Evolutionary conservation across 1,140 invertebrate genomes (phyloP).

Genomic region (Gerris buenoi): DNA sequence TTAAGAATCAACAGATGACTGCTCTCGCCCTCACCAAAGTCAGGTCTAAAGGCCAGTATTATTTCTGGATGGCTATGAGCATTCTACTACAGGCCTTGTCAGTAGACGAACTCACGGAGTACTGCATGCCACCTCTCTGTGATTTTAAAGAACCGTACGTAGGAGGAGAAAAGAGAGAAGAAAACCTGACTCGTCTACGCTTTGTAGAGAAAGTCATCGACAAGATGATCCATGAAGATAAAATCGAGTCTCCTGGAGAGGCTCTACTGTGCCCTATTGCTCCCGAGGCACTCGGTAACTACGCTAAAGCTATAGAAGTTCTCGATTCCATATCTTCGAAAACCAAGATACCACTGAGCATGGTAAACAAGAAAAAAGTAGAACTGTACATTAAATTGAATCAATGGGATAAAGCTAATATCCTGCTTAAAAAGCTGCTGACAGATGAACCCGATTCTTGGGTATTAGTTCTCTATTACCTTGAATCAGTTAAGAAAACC

Average conservation of each 20-base stretch:
- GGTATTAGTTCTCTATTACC: slow-evolving; percentile 24
- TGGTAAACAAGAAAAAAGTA: slow-evolving; percentile 29
- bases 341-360: slow-evolving; percentile 1
- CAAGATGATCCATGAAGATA: slow-evolving; percentile 75
- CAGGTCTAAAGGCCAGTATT: slow-evolving; percentile 87
- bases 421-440: slow-evolving; percentile 38
- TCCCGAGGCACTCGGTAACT: slow-evolving; percentile 64
- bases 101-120: slow-evolving; percentile 8
- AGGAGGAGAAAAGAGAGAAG: slow-evolving; percentile 19
- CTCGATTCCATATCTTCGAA: slow-evolving; percentile 54
- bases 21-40: slow-evolving; percentile 81
- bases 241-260: slow-evolving; percentile 86
- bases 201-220: slow-evolving; percentile 41
- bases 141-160: neutral
- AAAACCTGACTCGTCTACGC: slow-evolving; percentile 30
- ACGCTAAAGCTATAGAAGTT: slow-evolving; percentile 62
- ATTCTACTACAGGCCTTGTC: slow-evolving; percentile 68
- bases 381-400: slow-evolving; percentile 55
- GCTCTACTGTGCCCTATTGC: slow-evolving; percentile 82
- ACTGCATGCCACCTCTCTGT: neutral
- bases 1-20: slow-evolving; percentile 76
- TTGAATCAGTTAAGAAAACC: slow-evolving; percentile 15
- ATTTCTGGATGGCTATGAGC: slow-evolving; percentile 95
- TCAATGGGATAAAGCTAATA: slow-evolving; percentile 53
- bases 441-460: slow-evolving; percentile 54